Percentiles rank a stretch among this genome's conserved stretches.
Conservation (phyloP, 2,888 invertebrate genomes). For the Pimpla rufipes region DNA sequence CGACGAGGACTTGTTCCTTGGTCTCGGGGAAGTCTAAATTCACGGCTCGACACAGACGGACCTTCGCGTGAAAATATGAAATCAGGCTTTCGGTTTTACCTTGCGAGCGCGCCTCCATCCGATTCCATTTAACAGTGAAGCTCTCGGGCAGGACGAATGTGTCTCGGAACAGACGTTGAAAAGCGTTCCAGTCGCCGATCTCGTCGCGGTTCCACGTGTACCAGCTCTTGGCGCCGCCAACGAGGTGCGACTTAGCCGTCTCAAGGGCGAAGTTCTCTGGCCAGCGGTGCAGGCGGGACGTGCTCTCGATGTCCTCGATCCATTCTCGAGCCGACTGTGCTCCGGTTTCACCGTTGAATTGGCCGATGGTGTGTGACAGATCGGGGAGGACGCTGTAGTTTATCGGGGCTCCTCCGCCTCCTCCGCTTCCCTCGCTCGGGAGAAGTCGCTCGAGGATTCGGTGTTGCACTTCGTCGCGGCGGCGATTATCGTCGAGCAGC, state of each 20-base stretch:
- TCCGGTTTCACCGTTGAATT: conserved; percentile 8
- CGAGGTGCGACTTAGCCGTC: conserved; percentile 39
- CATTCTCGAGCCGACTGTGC: conserved; percentile 22
- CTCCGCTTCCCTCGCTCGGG: background rate
- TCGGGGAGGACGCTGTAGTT: conserved; percentile 4
- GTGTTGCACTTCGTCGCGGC: background rate
- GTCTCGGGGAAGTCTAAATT: conserved; percentile 8
- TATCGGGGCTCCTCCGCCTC: background rate
- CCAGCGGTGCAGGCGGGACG: conserved; percentile 32
- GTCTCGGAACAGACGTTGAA: conserved; percentile 7
- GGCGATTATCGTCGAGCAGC: background rate
- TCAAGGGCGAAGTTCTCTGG: conserved; percentile 32
- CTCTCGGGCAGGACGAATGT: conserved; percentile 37
- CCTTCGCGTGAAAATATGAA: conserved; percentile 27
- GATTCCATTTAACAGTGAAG: conserved; percentile 17
- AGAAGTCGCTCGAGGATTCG: background rate
- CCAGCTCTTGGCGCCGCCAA: conserved; percentile 28
- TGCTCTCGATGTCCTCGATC: conserved; percentile 27
- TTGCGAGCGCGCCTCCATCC: conserved; percentile 7
- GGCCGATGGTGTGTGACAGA: conserved; percentile 9
- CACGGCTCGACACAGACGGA: conserved; percentile 12
- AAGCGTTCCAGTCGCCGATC: conserved; percentile 2
- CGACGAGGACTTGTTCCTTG: conserved; percentile 45
- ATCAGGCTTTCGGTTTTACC: background rate
- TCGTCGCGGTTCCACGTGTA: background rate